A percentile compares a stretch with the other conserved stretches of the same genome.
Evolutionary conservation across 1,140 invertebrate genomes (phyloP).

Genomic region (Sarcophaga bullata): DNA sequence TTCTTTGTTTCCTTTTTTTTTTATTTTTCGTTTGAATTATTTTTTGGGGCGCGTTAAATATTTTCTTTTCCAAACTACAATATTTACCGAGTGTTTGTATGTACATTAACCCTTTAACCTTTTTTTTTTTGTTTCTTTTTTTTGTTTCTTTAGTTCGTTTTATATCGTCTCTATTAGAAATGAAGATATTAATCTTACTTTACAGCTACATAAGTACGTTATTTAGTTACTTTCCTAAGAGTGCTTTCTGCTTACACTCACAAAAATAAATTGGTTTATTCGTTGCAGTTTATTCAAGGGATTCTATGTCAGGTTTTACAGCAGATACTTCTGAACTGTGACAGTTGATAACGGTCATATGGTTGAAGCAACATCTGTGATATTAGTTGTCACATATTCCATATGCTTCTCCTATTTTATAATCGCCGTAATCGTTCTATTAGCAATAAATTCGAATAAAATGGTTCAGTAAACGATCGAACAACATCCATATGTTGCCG

Average conservation of each 20-base stretch:
- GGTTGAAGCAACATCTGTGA: too few relatives aligned
- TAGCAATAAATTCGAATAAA: too few relatives aligned
- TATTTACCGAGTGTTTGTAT: background rate
- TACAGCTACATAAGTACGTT: background rate
- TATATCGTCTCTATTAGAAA: background rate
- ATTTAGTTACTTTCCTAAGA: too few relatives aligned
- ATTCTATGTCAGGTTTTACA: too few relatives aligned
- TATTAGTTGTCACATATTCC: too few relatives aligned
- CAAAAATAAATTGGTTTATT: background rate
- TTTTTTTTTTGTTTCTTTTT: background rate
- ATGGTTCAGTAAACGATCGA: too few relatives aligned
- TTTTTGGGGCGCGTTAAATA: slow-evolving; percentile 6
- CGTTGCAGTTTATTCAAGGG: background rate
- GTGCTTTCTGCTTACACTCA: background rate
- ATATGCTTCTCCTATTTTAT: too few relatives aligned
- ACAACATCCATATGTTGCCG: too few relatives aligned
- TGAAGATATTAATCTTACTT: slow-evolving; percentile 15
- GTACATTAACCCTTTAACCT: slow-evolving; percentile 9
- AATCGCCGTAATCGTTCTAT: too few relatives aligned
- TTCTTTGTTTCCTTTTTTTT: background rate
- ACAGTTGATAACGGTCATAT: too few relatives aligned
- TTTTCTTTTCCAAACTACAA: background rate
- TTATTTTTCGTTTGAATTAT: background rate
- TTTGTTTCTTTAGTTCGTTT: too few relatives aligned
- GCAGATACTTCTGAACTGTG: too few relatives aligned